Conservation (phyloP, 2,797 vertebrate species). For the Phalanger gymnotis region DNA sequence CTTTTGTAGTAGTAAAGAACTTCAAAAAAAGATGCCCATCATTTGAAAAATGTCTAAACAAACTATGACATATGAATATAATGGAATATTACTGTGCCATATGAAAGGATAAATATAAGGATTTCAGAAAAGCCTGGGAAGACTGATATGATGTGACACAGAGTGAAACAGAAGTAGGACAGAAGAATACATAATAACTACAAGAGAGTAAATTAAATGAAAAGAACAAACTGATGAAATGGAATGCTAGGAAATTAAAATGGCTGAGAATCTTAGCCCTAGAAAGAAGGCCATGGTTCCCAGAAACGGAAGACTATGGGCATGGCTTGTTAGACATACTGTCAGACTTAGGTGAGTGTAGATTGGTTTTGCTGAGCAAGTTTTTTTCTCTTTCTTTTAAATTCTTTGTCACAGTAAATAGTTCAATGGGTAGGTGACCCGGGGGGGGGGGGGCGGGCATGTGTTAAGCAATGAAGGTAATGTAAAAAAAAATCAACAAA, state of each 20-base stretch:
- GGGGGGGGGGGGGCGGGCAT: too few species aligned
- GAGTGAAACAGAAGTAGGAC: not conserved
- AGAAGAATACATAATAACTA: not conserved
- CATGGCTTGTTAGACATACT: not conserved
- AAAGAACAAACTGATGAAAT: not conserved
- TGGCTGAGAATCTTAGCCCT: not conserved
- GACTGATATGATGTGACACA: not conserved
- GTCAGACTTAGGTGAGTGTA: not conserved
- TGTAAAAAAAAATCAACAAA: not conserved
- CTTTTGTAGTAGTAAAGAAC: not conserved
- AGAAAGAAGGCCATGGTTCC: not conserved
- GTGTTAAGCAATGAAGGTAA: not conserved
- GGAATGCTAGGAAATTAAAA: not conserved
- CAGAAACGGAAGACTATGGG: not conserved
- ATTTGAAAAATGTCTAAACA: not conserved
- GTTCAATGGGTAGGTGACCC: not conserved
- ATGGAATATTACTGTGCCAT: not conserved
- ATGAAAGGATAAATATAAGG: not conserved
- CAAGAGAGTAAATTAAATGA: not conserved
- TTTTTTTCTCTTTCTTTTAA: not conserved
- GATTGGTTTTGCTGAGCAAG: not conserved
- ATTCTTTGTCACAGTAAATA: not conserved
- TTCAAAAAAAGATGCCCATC: not conserved
- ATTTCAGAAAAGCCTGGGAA: not conserved
- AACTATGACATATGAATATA: not conserved